Base-by-base conservation (phyloP, 1,140 invertebrate species). In the Chrysoperla carnea region DNA sequence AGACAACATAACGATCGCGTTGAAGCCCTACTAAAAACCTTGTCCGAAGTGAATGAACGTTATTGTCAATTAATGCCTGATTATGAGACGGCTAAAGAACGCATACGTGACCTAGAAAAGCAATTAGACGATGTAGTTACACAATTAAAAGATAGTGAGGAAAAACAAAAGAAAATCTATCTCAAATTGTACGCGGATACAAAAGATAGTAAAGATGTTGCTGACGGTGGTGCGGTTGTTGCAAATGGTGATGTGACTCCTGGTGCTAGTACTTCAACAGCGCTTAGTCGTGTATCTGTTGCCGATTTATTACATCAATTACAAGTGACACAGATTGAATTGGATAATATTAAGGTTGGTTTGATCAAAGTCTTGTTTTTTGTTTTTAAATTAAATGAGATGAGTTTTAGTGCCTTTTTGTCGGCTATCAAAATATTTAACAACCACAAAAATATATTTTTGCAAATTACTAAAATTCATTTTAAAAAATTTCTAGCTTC, bases 341-440 rank as follows among this genome's bases (percentile, higher is more conserved):
- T 88, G 53, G 82, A 86, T 58, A 84, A 83, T 60, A 71, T 87
- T 52, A 79, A 81, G 74, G 83, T 87, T 69, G 73, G 68, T 5
- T 23, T 23, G 2, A 23, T 5, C 5, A 23, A 23, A 23, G 5
- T 23, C 5, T 23, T 23, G 17, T 3, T 23, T 23, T 23, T 23
- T 23, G 2, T 23, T 23, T 5, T 9, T 9, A 7, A 38, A 37
- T 8, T 37, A 11, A 38, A 9, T 38, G n/a, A 38, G 4, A 5
- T n/a, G 37, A 38, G 15, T 15, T 9, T 38, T 15, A 15, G n/a
- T 38, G 4, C 8, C n/a, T 13, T 15, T 15, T 15, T n/a, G 6
- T 36, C 33, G 12, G 33, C 9, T 13, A 13, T 36, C 9, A 36
- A 36, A n/a, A 36, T 3, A 38, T 38, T 38, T 15, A 15, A 38